Evolutionary conservation across 1,140 invertebrate genomes (phyloP), one percentile per base, ranked within the genome.

Genomic region (Saccostrea cuccullata): DNA sequence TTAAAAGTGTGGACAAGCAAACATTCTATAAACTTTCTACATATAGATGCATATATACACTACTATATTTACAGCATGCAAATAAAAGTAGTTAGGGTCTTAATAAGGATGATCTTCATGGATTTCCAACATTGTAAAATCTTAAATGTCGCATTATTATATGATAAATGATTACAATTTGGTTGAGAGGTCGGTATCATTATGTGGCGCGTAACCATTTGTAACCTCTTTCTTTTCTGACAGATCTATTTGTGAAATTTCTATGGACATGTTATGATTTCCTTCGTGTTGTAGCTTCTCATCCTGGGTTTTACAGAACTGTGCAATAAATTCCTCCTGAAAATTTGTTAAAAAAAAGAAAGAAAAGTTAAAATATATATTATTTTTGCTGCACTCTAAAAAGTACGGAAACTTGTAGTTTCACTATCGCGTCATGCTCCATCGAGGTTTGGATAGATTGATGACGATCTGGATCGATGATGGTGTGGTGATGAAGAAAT

Each of bases 301-400:
- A 13, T 84, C 82, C 20, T 84, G 82, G 6, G 23, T 15, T n/a
- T 55, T 84, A 11, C 20, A 3, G 30, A 84, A 84, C 23, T 23
- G 47, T 20, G 82, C 40, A 13, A 84, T 84, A 55, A 84, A 84
- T 12, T 55, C 40, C n/a, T 84, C 82, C 82, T 84, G 82, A 36
- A 82, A 82, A 64, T 64, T 64, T 6, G 58, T n/a, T n/a, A 20
- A 64, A 60, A n/a, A 64, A 36, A 36, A 36, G 30, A 36, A n/a
- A n/a, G 30, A 36, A 36, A 2, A 36, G 30, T 36, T 36, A 36
- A 36, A 36, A 36, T 36, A 36, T 36, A 36, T 36, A 36, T 36
- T 36, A 36, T 36, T 36, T 36, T 36, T 36, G 30, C 30, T 1
- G 2, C 30, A 36, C 30, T 0, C 30, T 36, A 36, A 36, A 36